Evolutionary conservation across 2,113 vertebrate genomes (phyloP), one percentile per base, ranked within the genome.

Genomic region (Chiloscyllium plagiosum): DNA sequence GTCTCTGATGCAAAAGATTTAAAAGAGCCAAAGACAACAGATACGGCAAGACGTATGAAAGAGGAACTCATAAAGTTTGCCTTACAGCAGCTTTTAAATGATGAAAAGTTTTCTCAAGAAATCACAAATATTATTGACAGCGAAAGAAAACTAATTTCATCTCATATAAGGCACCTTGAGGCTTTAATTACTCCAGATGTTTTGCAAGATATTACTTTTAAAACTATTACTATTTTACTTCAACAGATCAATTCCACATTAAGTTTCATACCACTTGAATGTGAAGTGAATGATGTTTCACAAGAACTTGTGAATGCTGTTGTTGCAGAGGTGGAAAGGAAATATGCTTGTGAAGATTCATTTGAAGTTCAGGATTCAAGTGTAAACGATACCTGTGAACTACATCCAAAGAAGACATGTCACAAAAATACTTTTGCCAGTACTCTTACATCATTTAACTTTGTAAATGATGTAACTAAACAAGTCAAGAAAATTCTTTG

Each of bases 51-150:
- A 72, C 69, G 50, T 29, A 72, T 95, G 68, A 95, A 95, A 70
- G 68, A 95, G 5, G 94, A 95, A 95, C 94, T 95, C 24, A 72
- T 72, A 50, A 95, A 95, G 94, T 70, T 72, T 95, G 94, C 69
- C 20, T 95, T 95, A 70, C 94, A 95, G 69, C 94, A 95, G 24
- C 24, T 95, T 42, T 47, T 72, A 76, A 72, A 47, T 95, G 94
- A 95, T 72, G 94, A 72, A 72, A 70, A 72, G 0, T 95, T 95
- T 72, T 52, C 94, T 42, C 94, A 50, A 47, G 94, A 95, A 95
- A 72, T 70, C 10, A 52, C 37, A 95, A 72, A 33, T 29, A 72
- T 72, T 50, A 52, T 95, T 1, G 69, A 72, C 50, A 42, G 24
- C 29, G 37, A 95, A 72, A 95, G 94, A 95, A 69, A 95, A 72